Evolutionary conservation across 2,888 invertebrate genomes (phyloP).

Genomic region (Yponomeuta plumbellus): DNA sequence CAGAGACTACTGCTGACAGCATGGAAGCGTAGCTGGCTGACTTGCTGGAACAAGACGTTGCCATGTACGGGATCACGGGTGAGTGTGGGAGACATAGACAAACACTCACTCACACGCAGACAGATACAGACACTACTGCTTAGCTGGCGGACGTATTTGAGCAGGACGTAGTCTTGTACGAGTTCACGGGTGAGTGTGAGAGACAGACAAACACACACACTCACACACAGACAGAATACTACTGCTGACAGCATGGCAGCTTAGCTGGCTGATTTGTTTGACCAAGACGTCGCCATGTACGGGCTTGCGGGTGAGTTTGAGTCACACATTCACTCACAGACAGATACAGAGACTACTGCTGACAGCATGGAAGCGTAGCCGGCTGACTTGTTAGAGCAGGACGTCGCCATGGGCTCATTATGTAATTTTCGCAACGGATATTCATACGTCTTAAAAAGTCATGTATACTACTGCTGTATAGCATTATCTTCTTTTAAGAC

Average conservation of each 20-base stretch:
- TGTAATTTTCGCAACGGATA: too few species aligned
- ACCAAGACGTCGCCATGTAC: slow-evolving; percentile 38
- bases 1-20: slow-evolving; percentile 26
- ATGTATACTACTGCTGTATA: too few species aligned
- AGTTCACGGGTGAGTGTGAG: slow-evolving; percentile 19
- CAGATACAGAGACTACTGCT: too few species aligned
- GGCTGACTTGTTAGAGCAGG: slow-evolving; percentile 40
- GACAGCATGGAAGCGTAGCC: slow-evolving; percentile 24
- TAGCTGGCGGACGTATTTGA: slow-evolving; percentile 35
- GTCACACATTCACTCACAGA: too few species aligned
- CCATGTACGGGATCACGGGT: slow-evolving; percentile 28
- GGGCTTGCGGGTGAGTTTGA: slow-evolving; percentile 25
- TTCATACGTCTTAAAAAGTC: too few species aligned
- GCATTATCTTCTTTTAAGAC: too few species aligned
- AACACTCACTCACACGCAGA: neutral
- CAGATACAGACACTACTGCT: too few species aligned
- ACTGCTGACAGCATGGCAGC: slow-evolving; percentile 17
- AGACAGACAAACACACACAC: neutral
- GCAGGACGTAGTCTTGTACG: slow-evolving; percentile 38
- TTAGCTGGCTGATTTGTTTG: slow-evolving; percentile 33
- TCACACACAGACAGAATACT: too few species aligned
- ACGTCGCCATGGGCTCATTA: slow-evolving; percentile 31
- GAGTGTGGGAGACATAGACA: neutral
- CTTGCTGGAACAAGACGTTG: slow-evolving; percentile 37
- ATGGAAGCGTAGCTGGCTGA: slow-evolving; percentile 33